phyloP scores from a whole-genome alignment of 2,113 vertebrate species.

The Sprattus sprattus region DNA sequence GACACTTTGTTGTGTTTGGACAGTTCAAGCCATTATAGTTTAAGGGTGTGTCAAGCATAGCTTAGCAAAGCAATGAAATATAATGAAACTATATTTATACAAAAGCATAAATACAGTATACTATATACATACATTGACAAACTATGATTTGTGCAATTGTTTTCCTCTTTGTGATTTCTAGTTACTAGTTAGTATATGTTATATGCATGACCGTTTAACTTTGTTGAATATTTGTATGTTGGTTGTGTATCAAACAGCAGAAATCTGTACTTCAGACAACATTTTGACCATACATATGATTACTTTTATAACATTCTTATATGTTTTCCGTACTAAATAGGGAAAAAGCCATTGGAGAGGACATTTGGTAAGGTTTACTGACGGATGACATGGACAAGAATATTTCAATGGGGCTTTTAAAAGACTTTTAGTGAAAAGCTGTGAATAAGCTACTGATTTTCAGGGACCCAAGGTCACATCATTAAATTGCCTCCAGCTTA shows the following conservation, averaged over 20 bases:
- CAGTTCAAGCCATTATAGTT: background rate
- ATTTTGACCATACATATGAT: background rate
- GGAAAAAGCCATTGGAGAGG: background rate
- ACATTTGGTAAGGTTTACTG: background rate
- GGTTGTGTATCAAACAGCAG: background rate
- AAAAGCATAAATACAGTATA: background rate
- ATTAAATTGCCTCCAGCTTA: background rate
- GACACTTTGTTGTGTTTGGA: background rate
- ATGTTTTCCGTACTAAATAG: background rate
- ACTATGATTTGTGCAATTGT: too few relatives aligned
- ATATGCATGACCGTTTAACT: background rate
- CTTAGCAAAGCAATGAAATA: background rate
- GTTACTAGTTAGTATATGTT: background rate
- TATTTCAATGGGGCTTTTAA: background rate
- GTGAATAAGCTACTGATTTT: background rate
- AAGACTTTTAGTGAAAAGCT: background rate
- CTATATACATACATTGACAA: too few relatives aligned
- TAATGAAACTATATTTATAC: slow-evolving; percentile 17
- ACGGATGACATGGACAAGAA: background rate
- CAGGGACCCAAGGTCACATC: slow-evolving; percentile 7
- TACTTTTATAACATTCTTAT: background rate
- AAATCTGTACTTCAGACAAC: background rate
- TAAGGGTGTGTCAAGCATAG: background rate
- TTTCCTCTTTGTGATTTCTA: too few relatives aligned
- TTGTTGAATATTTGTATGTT: background rate